Percentiles rank a stretch among this genome's conserved stretches.
phyloP scores from a whole-genome alignment of 2,113 vertebrate species.

The Ranitomeya variabilis region DNA sequence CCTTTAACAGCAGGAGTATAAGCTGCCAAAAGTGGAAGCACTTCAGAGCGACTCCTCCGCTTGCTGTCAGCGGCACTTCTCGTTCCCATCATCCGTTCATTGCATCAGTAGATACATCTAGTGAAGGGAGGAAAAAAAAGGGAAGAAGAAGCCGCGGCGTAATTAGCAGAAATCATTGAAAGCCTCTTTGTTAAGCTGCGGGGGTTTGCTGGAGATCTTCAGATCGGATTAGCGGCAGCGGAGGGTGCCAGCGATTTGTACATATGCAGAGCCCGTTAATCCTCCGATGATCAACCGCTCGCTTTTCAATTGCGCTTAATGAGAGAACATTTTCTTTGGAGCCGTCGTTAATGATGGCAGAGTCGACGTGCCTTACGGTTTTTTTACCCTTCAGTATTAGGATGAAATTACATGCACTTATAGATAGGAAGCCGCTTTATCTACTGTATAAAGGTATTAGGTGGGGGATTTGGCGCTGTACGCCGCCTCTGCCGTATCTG shows the following conservation, averaged over 20 bases:
- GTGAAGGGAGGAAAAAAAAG: neutral
- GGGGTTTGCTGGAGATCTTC: constrained; percentile 45
- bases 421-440: constrained; percentile 46
- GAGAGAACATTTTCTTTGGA: constrained; percentile 26
- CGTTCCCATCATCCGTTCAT: constrained; percentile 1
- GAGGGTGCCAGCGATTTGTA: constrained; percentile 36
- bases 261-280: constrained; percentile 44
- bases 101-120: constrained; percentile 34
- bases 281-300: constrained; percentile 48
- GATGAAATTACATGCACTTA: constrained; percentile 44
- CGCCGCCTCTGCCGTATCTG: neutral
- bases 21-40: neutral
- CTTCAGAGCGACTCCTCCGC: neutral
- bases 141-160: neutral
- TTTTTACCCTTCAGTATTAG: constrained; percentile 39
- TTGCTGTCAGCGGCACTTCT: neutral
- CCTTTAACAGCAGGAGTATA: neutral
- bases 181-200: constrained; percentile 51
- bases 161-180: constrained; percentile 51
- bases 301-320: constrained; percentile 51
- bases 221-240: constrained; percentile 39
- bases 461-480: constrained; percentile 1
- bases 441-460: constrained; percentile 52
- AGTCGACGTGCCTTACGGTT: neutral
- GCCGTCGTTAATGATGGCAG: constrained; percentile 33